Conservation (phyloP, 2,797 vertebrate species). For the Mallotus villosus region DNA sequence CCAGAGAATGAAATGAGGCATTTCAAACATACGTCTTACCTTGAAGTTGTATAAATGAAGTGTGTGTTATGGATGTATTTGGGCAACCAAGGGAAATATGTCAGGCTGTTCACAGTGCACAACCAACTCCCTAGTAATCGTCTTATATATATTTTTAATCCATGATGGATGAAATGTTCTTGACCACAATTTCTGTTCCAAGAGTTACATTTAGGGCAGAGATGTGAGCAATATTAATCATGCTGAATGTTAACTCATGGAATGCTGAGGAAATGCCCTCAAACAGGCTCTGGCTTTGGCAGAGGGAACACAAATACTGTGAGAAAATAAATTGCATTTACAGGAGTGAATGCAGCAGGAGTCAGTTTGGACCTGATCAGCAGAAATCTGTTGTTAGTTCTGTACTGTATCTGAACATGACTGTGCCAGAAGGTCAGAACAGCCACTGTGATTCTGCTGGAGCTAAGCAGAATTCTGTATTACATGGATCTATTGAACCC, state of each 20-base stretch:
- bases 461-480: conserved; percentile 12
- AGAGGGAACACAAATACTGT: conserved; percentile 43
- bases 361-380: conserved; percentile 42
- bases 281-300: conserved; percentile 58
- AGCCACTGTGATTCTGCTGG: conserved; percentile 8
- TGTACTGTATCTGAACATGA: conserved; percentile 28
- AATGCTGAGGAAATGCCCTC: conserved; percentile 48
- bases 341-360: conserved; percentile 37
- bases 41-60: conserved; percentile 39
- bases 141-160: conserved; percentile 52
- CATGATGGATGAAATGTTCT: conserved; percentile 59
- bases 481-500: conserved; percentile 13
- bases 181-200: conserved; percentile 47
- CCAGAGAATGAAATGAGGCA: conserved; percentile 30
- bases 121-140: conserved; percentile 36
- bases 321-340: conserved; percentile 62
- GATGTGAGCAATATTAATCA: conserved; percentile 46
- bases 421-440: conserved; percentile 27
- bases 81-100: conserved; percentile 28
- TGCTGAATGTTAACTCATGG: conserved; percentile 54
- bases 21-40: conserved; percentile 41
- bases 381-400: conserved; percentile 45
- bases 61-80: conserved; percentile 36
- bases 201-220: conserved; percentile 22
- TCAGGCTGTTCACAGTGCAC: conserved; percentile 27